Base-by-base conservation (phyloP, 2,888 invertebrate species). In the Noctua pronuba region DNA sequence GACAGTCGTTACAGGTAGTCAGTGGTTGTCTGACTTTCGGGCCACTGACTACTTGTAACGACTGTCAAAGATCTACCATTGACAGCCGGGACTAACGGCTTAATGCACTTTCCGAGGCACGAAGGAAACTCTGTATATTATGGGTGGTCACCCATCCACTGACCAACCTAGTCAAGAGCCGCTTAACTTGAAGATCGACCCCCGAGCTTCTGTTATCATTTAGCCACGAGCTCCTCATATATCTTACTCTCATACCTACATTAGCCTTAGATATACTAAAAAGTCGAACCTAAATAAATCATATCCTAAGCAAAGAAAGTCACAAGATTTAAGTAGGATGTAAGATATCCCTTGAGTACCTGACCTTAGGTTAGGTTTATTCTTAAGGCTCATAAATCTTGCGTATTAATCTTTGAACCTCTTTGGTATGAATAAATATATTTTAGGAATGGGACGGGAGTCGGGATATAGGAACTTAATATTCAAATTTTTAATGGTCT, bases 301-400 rank as follows among this genome's bases (percentile, higher is more conserved):
- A 72, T 55, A 24, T 31, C 71, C 28, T 65, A 72, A 46, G 55
- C 31, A 65, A 80, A 80, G 64, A 80, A 18, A 52, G 8, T 75
- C 35, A 44, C 35, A 64, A 71, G 38, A 16, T 46, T 55, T 28
- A 65, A 67, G 49, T 44, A 28, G n/a, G 58, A 52, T 24, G 38
- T 67, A 67, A 76, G 35, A 64, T 65, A 76, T 77, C n/a, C 68
- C 73, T 49, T 18, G 52, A 62, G 69, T 64, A 68, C 70, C 67
- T 77, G 44, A 69, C 44, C 28, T 71, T 62, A 38, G 18, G 24
- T 67, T 49, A 38, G 67, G 71, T 60, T 70, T 67, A 69, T 55
- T 66, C 60, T 58, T 75, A 44, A 60, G 49, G 65, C 28, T 38
- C 62, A 65, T 79, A 84, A 86, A 86, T 79, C 64, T 38, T 44